phyloP scores from a whole-genome alignment of 2,797 vertebrate species.

The Uromys caudimaculatus region DNA sequence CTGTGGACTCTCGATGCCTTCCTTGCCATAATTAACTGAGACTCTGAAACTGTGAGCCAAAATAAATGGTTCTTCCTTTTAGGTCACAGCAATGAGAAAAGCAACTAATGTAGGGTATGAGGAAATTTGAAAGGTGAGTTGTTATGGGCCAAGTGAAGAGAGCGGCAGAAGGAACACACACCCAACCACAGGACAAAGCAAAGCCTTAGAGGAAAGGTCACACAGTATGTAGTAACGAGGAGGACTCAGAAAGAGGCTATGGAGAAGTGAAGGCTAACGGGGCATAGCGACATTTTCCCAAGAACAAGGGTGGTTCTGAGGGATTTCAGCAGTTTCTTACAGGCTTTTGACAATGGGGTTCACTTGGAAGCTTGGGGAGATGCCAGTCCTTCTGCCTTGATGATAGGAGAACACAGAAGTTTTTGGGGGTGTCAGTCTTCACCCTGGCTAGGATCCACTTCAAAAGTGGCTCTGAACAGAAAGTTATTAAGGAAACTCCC shows the following conservation, averaged over 20 bases:
- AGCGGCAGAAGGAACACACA: not conserved
- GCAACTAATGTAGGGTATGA: not conserved
- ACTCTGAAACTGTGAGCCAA: not conserved
- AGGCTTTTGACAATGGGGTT: not conserved
- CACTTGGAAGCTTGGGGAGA: not conserved
- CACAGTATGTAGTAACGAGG: not conserved
- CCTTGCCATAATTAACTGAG: not conserved
- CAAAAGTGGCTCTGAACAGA: not conserved
- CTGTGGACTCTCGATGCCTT: not conserved
- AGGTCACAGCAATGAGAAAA: not conserved
- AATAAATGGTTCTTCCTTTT: not conserved
- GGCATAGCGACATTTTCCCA: not conserved
- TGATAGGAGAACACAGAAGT: not conserved
- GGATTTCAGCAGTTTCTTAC: not conserved
- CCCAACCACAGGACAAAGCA: not conserved
- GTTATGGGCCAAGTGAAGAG: not conserved
- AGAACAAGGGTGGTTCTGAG: not conserved
- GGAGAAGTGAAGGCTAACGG: not conserved
- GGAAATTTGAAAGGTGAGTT: not conserved
- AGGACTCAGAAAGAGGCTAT: not conserved
- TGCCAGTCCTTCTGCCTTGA: not conserved
- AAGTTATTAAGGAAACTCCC: not conserved
- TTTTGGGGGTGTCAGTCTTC: not conserved
- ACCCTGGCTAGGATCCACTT: not conserved
- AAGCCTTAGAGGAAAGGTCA: not conserved